Conservation (phyloP, 1,140 invertebrate genomes). For the Drosophila lacteicornis region DNA sequence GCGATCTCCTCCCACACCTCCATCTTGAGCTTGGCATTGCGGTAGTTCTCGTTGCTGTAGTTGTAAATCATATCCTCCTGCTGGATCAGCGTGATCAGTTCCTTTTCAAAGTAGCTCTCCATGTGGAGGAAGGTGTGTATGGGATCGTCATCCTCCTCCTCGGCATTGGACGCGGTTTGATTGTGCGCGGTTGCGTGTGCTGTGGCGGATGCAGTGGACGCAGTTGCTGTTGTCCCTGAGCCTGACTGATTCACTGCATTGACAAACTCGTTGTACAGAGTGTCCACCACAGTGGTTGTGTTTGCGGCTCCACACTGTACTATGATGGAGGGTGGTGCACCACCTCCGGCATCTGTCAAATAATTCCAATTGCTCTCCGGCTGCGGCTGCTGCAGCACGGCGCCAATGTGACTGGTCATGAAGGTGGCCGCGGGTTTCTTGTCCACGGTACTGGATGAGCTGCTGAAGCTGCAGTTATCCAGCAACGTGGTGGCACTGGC, state of each 20-base stretch:
- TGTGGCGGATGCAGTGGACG: constrained; percentile 22
- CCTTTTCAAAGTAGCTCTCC: constrained; percentile 82
- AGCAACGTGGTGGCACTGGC: constrained; percentile 44
- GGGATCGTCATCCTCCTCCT: constrained; percentile 81
- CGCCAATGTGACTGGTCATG: constrained; percentile 54
- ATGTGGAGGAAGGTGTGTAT: constrained; percentile 81
- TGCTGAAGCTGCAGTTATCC: constrained; percentile 59
- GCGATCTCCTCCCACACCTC: constrained; percentile 82
- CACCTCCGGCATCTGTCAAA: constrained; percentile 58
- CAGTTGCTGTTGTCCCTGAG: constrained; percentile 18
- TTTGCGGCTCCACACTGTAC: constrained; percentile 49
- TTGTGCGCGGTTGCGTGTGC: constrained; percentile 28
- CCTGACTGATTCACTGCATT: constrained; percentile 43
- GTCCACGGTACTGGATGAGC: constrained; percentile 35
- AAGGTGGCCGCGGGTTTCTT: constrained; percentile 53
- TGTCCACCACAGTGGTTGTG: constrained; percentile 58
- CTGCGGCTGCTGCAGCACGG: constrained; percentile 57
- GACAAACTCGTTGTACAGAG: constrained; percentile 72
- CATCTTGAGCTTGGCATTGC: constrained; percentile 76
- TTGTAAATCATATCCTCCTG: constrained; percentile 80
- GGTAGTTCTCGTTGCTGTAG: constrained; percentile 78
- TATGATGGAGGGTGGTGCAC: constrained; percentile 44
- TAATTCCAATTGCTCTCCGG: constrained; percentile 75
- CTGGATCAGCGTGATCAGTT: constrained; percentile 74
- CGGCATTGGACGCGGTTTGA: constrained; percentile 37